Conservation (phyloP, 2,888 invertebrate genomes). For the Macrosiphum euphorbiae region DNA sequence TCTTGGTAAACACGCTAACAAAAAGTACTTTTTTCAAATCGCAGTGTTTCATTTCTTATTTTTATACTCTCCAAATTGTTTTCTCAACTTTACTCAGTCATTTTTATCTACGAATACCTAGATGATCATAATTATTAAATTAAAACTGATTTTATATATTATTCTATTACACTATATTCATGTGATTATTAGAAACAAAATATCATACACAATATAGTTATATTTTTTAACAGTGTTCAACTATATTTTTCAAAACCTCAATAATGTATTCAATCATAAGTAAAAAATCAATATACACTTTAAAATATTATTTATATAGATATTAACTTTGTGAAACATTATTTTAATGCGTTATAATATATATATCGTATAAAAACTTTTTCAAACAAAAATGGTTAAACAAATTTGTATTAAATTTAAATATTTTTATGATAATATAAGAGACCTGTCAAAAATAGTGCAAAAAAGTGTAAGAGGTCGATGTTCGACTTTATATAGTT, state of each 20-base stretch:
- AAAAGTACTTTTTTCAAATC: neutral
- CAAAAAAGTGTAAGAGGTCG: neutral
- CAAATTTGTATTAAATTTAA: neutral
- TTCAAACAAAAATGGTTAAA: neutral
- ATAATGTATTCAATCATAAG: neutral
- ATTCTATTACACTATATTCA: too few relatives aligned
- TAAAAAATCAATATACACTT: constrained; percentile 9
- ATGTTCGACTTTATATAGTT: neutral
- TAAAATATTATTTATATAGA: neutral
- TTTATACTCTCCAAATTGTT: neutral
- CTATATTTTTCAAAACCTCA: neutral
- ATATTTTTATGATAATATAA: neutral
- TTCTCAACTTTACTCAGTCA: neutral
- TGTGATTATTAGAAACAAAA: neutral
- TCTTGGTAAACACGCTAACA: constrained; percentile 5
- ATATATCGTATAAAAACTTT: neutral
- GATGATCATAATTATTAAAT: neutral
- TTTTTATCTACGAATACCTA: neutral
- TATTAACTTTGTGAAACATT: neutral
- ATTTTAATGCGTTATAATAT: neutral
- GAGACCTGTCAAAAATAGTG: neutral
- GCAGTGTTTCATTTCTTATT: neutral
- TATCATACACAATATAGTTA: neutral
- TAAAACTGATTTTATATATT: neutral
- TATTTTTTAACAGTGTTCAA: neutral